A percentile compares a stretch with the other conserved stretches of the same genome.
phyloP scores from a whole-genome alignment of 1,140 invertebrate genomes.

The Metaphire vulgaris region DNA sequence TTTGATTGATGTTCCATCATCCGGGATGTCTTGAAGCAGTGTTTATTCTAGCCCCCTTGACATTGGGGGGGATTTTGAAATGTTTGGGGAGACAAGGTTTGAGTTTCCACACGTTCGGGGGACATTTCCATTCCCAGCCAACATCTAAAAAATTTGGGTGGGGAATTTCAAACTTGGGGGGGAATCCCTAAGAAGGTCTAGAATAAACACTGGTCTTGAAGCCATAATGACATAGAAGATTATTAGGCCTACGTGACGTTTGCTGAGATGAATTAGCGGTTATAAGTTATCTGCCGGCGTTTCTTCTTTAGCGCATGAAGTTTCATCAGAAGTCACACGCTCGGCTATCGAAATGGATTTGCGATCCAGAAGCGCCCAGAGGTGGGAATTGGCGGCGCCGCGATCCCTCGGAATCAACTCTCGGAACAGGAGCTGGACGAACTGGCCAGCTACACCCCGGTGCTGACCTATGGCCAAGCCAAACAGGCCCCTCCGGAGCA shows the following conservation, averaged over 20 bases:
- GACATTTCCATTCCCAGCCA: no score
- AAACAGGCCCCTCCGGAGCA: slow-evolving; percentile 57
- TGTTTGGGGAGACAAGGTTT: no score
- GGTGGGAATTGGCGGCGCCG: slow-evolving; percentile 59
- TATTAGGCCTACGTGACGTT: no score
- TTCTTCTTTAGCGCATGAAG: slow-evolving; percentile 55
- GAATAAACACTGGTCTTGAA: no score
- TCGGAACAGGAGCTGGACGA: slow-evolving; percentile 54
- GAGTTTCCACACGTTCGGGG: no score
- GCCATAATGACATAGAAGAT: no score
- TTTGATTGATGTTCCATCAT: no score
- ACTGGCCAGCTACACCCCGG: slow-evolving; percentile 63
- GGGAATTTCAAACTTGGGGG: background rate
- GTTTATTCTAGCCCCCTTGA: no score
- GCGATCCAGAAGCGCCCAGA: slow-evolving; percentile 55
- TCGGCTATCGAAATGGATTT: slow-evolving; percentile 65
- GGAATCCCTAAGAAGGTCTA: background rate
- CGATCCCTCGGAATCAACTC: slow-evolving; percentile 50
- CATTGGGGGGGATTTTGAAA: no score
- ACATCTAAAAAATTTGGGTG: background rate
- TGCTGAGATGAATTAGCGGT: no score
- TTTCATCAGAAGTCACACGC: slow-evolving; percentile 61
- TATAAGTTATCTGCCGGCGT: background rate
- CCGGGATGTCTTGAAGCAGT: no score
- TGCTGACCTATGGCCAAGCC: slow-evolving; percentile 67